Evolutionary conservation across 2,113 vertebrate species (phyloP), one percentile per base, ranked within the genome.

Genomic region (Callaeas wilsoni): DNA sequence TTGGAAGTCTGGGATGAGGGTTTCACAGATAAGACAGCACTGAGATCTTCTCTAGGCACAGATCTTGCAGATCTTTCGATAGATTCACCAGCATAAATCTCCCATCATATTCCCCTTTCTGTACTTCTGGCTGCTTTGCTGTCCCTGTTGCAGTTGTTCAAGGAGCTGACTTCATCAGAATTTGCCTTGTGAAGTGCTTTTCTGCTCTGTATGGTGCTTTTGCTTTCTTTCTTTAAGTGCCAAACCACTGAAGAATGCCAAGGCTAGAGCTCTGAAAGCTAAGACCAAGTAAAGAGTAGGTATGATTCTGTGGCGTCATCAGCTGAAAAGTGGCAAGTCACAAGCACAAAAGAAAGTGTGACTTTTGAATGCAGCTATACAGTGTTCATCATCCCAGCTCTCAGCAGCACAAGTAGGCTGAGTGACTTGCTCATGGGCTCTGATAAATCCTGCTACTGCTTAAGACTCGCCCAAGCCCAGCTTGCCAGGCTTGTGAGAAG

Each of bases 141-240:
- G 70, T 75, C 87, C 42, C 70, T 78, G 52, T 84, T 16, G 2
- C 85, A 94, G 93, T 73, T 96, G 92, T 79, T 93, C 68, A 78
- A 93, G 80, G 46, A 95, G 79, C 80, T 96, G 93, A 94, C 62
- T 88, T 94, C 92, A 94, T 90, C 94, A 94, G 85, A 96, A 93
- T 81, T 75, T 32, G 65, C 83, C 78, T 87, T 90, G 44, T 81
- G 49, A 96, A 94, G 83, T 75, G 76, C 63, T 89, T 82, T 94
- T 96, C 89, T 95, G 35, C 86, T 93, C 76, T 89, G 49, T 53
- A 78, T 4, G 16, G 85, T 62, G 81, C 47, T 97, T 88, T 87
- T 88, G 25, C 75, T 80, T 94, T n/a, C 83, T 85, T 94, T 53
- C 68, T 90, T 95, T 69, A 90, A 93, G 70, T 60, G 90, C 75